phyloP scores from a whole-genome alignment of 2,113 vertebrate genomes.

The Nansenia antarctica region DNA sequence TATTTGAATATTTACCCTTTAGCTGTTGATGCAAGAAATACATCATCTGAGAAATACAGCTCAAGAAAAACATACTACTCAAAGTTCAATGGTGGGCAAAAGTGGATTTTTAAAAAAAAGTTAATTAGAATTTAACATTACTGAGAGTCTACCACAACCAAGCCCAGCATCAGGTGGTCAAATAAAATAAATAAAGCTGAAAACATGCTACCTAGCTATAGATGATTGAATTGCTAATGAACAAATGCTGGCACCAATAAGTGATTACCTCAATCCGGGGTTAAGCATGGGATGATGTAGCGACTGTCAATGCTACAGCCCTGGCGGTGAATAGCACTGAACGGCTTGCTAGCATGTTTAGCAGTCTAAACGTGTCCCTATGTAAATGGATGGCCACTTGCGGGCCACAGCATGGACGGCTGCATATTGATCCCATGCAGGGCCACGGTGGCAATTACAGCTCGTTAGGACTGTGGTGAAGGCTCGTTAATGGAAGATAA shows the following conservation, averaged over 20 bases:
- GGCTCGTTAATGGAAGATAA: conserved; percentile 72
- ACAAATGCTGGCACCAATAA: conserved; percentile 28
- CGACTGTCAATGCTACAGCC: neutral
- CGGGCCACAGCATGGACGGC: conserved; percentile 28
- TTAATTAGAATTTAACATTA: neutral
- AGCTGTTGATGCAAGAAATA: neutral
- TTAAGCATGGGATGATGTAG: conserved; percentile 36
- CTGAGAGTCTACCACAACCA: neutral
- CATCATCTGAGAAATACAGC: neutral
- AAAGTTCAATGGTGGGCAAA: too few relatives aligned
- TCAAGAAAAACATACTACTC: neutral
- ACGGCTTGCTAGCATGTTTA: neutral
- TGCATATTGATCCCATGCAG: conserved; percentile 52
- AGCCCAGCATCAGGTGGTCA: neutral
- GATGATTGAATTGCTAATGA: conserved; percentile 22
- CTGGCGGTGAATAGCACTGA: neutral
- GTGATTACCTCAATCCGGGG: conserved; percentile 40
- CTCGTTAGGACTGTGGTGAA: conserved; percentile 69
- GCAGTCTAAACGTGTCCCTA: conserved; percentile 13
- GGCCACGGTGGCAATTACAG: conserved; percentile 55
- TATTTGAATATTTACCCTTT: neutral
- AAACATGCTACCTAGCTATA: conserved; percentile 15
- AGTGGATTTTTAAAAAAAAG: neutral
- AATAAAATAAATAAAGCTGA: conserved; percentile 1
- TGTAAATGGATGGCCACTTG: conserved; percentile 40